phyloP scores from a whole-genome alignment of 2,888 invertebrate genomes.

The Mythimna vitellina region DNA sequence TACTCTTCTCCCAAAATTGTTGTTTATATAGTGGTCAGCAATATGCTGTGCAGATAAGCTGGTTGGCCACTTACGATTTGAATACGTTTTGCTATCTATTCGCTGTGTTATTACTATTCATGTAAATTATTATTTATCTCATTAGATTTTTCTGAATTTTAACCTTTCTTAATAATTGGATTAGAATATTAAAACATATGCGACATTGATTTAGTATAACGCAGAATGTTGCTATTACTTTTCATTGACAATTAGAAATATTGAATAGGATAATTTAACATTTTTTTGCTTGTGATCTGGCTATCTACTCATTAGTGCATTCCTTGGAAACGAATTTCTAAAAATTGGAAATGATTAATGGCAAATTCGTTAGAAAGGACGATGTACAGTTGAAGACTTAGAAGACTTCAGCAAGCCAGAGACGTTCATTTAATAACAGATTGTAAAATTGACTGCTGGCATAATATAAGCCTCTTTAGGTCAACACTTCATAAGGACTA shows the following conservation, averaged over 20 bases:
- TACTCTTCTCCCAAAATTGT: conserved; percentile 26
- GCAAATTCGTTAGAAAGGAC: not conserved
- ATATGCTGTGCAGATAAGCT: conserved; percentile 16
- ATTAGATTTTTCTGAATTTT: not conserved
- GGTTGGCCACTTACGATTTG: conserved; percentile 36
- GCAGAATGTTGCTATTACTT: not conserved
- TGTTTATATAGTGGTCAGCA: conserved; percentile 21
- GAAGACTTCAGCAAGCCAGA: conserved; percentile 11
- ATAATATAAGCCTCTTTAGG: not conserved
- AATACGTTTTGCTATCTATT: conserved; percentile 9
- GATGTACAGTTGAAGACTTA: conserved; percentile 16
- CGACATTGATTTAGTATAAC: not conserved
- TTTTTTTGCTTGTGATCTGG: not conserved
- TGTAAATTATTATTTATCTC: too few relatives aligned
- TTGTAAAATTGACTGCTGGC: not conserved
- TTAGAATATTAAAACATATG: not conserved
- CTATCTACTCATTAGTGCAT: not conserved
- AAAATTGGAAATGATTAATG: conserved; percentile 22
- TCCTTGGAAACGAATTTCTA: conserved; percentile 4
- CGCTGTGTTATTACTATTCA: not conserved
- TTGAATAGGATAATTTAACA: not conserved
- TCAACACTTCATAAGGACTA: not conserved
- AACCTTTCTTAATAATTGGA: not conserved
- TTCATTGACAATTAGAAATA: not conserved
- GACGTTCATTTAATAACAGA: not conserved